Evolutionary conservation across 1,140 invertebrate genomes (phyloP), one percentile per base, ranked within the genome.

Genomic region (Galleria mellonella): DNA sequence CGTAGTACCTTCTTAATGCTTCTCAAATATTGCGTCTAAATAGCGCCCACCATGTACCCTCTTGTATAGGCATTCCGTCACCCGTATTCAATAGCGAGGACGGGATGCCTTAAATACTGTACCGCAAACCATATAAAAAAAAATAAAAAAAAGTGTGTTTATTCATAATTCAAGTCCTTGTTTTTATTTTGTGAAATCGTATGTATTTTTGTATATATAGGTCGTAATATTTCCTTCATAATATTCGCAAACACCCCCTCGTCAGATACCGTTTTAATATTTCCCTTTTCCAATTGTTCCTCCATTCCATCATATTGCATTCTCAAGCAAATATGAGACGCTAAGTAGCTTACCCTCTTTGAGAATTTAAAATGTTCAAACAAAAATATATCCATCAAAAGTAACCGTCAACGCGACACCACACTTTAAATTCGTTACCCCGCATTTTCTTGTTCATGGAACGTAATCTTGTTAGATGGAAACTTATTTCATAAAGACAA

Each of bases 401-500:
- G 29, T 36, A 12, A n/a, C n/a, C n/a, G n/a, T n/a, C 23, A 13
- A 27, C 49, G 40, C 32, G 32, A 39, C 50, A 47, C 47, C 41
- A 41, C 40, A 50, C 32, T 55, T 55, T 51, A 60, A 75, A 72
- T 72, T 74, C 65, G 70, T 74, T 79, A 70, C 69, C 61, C 66
- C 51, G 59, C 66, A 75, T 79, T 81, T 79, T 72, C 56, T 61
- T 55, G 53, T 59, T 69, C 68, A 65, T 78, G 72, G 78, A 81
- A 64, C 56, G 65, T 79, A 79, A 83, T 76, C 64, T 72, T 67
- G 71, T 83, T 81, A 76, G 60, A 60, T 64, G 63, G 76, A 68
- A 79, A 78, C 72, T 81, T 83, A 75, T 77, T 75, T 73, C 72
- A 78, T 69, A 78, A 75, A 74, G 62, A 50, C 56, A 49, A 23